These are phyloP conservation scores for Malaclemys terrapin DNA, from an alignment of 2,113 vertebrate genomes.

Conservation along the genomic window DNA sequence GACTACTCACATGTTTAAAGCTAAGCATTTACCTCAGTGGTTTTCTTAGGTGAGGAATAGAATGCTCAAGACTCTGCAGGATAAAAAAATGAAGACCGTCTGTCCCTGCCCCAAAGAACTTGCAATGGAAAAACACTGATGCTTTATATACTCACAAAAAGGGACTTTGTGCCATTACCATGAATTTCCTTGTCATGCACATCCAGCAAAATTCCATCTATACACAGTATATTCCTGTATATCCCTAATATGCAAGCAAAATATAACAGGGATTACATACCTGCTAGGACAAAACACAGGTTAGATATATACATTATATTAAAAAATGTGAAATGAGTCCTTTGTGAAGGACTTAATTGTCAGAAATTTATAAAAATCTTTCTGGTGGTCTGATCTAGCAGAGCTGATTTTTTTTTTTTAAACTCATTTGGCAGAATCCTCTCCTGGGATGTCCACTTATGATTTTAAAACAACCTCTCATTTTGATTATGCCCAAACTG, in stretches of 20 bases:
- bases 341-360: fast-evolving
- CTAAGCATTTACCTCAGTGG: neutral
- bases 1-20: neutral
- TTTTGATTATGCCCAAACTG: neutral
- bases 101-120: neutral
- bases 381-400: neutral
- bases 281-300: neutral
- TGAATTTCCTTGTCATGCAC: neutral
- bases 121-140: neutral
- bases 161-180: neutral
- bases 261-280: neutral
- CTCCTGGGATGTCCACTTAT: fast-evolving
- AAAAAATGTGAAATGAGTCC: neutral
- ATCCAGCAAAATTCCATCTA: neutral
- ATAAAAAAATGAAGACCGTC: neutral
- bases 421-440: neutral
- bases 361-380: neutral
- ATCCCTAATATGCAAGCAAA: neutral
- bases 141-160: neutral
- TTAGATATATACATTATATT: neutral
- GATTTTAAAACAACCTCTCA: neutral
- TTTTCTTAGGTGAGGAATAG: neutral
- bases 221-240: neutral
- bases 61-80: neutral
- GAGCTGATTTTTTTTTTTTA: neutral